A percentile compares a stretch with the other conserved stretches of the same genome.
phyloP scores from a whole-genome alignment of 2,888 invertebrate genomes.

The Chrysodeixis includens region DNA sequence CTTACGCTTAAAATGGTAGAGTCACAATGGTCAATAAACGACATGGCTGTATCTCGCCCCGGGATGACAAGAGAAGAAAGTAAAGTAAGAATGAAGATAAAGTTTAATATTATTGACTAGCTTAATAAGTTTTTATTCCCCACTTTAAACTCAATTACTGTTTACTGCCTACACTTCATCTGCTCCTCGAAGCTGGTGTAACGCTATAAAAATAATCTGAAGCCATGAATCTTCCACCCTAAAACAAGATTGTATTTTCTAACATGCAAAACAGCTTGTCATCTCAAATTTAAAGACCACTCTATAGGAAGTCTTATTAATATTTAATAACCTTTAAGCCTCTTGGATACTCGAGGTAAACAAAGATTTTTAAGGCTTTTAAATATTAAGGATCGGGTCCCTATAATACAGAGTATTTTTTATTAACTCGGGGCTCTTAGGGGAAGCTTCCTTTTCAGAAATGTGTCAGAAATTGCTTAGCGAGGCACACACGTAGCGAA shows the following conservation, averaged over 20 bases:
- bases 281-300: conserved; percentile 7
- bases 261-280: conserved; percentile 3
- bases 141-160: background rate
- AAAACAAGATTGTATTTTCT: background rate
- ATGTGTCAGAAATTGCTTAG: conserved; percentile 53
- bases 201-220: background rate
- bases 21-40: too few relatives aligned
- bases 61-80: background rate
- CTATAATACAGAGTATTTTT: conserved; percentile 28
- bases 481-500: conserved; percentile 36
- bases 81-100: too few relatives aligned
- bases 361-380: conserved; percentile 10
- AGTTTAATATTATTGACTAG: background rate
- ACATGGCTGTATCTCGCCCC: too few relatives aligned
- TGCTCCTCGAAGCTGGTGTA: background rate
- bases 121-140: background rate
- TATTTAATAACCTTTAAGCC: background rate
- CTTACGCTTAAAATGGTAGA: too few relatives aligned
- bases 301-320: background rate
- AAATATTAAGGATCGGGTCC: conserved; percentile 22
- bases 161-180: background rate
- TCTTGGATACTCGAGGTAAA: conserved; percentile 1
- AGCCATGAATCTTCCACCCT: background rate
- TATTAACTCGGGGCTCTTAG: conserved; percentile 10
- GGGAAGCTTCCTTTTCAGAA: conserved; percentile 12